Conservation (phyloP, 2,113 vertebrate genomes). For the Semnornis frantzii region DNA sequence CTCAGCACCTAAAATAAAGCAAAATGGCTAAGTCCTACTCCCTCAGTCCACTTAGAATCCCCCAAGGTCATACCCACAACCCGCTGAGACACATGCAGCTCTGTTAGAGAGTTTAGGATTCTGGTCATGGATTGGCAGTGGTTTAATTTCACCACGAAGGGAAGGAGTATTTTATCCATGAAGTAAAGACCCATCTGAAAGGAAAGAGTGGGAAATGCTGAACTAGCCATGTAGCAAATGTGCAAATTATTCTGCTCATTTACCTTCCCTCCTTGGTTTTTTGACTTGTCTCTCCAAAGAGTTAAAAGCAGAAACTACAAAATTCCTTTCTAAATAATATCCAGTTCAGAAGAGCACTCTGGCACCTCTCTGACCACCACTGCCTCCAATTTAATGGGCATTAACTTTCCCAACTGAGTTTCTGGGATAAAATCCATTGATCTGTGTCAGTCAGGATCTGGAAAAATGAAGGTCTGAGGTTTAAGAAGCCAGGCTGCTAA, state of each 20-base stretch:
- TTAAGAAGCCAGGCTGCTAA: neutral
- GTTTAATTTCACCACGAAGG: neutral
- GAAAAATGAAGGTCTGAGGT: constrained; percentile 16
- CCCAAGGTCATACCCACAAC: neutral
- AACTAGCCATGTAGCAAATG: neutral
- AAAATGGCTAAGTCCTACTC: neutral
- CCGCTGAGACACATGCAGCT: neutral
- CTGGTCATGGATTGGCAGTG: neutral
- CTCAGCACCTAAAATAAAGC: neutral
- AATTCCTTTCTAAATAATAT: neutral
- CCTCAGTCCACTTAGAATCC: neutral
- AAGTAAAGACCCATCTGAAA: neutral
- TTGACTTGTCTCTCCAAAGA: neutral
- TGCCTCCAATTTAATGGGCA: neutral
- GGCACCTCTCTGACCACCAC: neutral
- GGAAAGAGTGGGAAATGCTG: neutral
- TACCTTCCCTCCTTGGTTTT: neutral
- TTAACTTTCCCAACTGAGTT: constrained; percentile 15
- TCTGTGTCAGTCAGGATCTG: constrained; percentile 28
- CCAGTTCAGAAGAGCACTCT: neutral
- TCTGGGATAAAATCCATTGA: constrained; percentile 16
- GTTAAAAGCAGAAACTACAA: neutral
- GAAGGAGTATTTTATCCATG: neutral
- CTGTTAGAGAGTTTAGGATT: neutral
- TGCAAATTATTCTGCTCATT: neutral